Base-by-base conservation (phyloP, 2,113 vertebrate species). In the Gracilinanus agilis region DNA sequence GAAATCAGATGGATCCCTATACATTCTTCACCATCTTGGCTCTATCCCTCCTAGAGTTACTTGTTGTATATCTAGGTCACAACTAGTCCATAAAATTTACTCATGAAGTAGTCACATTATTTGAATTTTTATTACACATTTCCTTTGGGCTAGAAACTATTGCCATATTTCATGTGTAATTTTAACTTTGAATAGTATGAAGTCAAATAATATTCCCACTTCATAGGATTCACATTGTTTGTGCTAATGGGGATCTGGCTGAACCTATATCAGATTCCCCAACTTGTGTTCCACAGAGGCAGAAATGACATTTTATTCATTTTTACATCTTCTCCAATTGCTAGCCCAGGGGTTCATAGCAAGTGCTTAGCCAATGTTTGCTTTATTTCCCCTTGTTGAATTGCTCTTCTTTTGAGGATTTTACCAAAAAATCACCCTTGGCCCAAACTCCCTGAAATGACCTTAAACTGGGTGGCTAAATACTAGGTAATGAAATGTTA, bases 381-480 rank as follows among this genome's bases (percentile, higher is more conserved):
- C 67, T 83, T 40, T 40, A 83, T 83, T 5, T 40, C 16, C 67
- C 67, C 21, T 83, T 40, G 19, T 83, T 83, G 19, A 40, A 40
- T 40, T 83, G 7, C n/a, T 40, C n/a, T 83, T 23, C 67, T 83
- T 40, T 83, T 83, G 19, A 40, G 7, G 19, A 40, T 19, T 40
- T 23, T 16, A 40, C 40, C 34, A 83, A 83, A n/a, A 83, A 83
- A n/a, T 91, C 54, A 44, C 29, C 53, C 40, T 91, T 34, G 19
- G 75, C 8, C 34, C n/a, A 91, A 54, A 91, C 58, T 94, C 10
- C 54, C 83, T 44, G 44, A 92, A 75, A 92, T 55, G 55, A 55
- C 27, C 34, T 53, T n/a, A 2, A 91, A 29, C 0, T 34, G n/a
- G 53, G 9, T 0, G 0, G 12, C 6, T 0, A 1, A 25, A 83